phyloP scores from a whole-genome alignment of 2,797 vertebrate genomes.

The Hydrophis major region DNA sequence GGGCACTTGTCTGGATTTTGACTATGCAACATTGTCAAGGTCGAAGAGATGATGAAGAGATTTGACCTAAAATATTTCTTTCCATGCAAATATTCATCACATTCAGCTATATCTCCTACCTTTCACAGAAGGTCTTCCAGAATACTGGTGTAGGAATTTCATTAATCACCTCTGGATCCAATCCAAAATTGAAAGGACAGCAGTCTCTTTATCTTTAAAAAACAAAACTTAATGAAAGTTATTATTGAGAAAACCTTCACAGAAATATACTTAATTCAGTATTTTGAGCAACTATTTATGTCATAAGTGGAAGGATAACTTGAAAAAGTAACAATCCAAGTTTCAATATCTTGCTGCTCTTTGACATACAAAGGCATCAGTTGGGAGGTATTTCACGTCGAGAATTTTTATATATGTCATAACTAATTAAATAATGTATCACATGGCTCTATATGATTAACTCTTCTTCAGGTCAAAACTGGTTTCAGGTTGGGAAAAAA shows the following conservation, averaged over 20 bases:
- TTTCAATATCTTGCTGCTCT: background rate
- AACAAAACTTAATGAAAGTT: background rate
- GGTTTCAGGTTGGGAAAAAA: constrained; percentile 1
- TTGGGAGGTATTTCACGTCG: background rate
- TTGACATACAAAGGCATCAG: background rate
- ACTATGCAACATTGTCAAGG: background rate
- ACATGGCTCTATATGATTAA: background rate
- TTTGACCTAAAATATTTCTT: background rate
- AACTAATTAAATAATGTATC: background rate
- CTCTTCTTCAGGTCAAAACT: background rate
- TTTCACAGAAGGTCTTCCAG: background rate
- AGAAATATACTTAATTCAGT: background rate
- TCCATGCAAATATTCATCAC: background rate
- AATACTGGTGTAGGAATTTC: background rate
- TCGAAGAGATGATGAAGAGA: background rate
- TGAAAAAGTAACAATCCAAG: background rate
- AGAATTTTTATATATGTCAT: background rate
- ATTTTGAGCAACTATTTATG: background rate
- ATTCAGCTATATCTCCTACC: background rate
- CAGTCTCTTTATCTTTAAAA: background rate
- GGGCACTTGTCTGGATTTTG: background rate
- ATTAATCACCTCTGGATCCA: background rate
- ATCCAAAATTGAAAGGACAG: background rate
- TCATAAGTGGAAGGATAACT: background rate
- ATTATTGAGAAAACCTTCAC: background rate